Conservation (phyloP, 2,113 vertebrate genomes). For the Pteronura brasiliensis region DNA sequence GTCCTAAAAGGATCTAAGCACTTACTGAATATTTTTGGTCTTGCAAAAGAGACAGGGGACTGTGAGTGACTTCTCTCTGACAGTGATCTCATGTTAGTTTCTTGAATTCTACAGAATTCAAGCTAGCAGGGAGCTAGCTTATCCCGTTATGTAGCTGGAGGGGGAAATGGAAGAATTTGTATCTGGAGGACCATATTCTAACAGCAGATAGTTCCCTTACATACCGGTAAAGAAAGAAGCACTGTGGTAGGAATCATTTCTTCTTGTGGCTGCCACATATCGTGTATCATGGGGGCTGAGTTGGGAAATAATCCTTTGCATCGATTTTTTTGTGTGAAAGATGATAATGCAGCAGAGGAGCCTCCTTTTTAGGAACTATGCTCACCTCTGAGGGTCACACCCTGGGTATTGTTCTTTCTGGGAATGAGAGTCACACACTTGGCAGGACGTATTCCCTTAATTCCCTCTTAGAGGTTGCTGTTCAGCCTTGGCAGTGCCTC, state of each 20-base stretch:
- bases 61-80: not conserved
- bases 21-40: not conserved
- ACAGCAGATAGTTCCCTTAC: constrained; percentile 20
- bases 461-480: not conserved
- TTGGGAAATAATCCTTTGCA: not conserved
- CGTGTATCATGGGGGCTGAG: not conserved
- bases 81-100: not conserved
- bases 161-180: not conserved
- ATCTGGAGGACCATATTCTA: not conserved
- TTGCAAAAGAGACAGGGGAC: not conserved
- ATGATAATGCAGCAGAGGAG: not conserved
- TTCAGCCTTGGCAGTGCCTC: not conserved
- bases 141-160: not conserved
- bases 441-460: not conserved
- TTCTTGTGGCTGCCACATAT: not conserved
- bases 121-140: not conserved
- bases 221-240: not conserved
- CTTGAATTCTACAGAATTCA: not conserved
- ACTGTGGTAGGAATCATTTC: not conserved
- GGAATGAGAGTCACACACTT: not conserved
- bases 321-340: constrained; percentile 31
- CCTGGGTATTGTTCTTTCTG: constrained; percentile 7
- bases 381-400: not conserved
- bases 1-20: not conserved
- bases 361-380: not conserved